A percentile compares a stretch with the other conserved stretches of the same genome.
Conservation (phyloP, 1,140 invertebrate species). For the Drosophila pseudoobscura region DNA sequence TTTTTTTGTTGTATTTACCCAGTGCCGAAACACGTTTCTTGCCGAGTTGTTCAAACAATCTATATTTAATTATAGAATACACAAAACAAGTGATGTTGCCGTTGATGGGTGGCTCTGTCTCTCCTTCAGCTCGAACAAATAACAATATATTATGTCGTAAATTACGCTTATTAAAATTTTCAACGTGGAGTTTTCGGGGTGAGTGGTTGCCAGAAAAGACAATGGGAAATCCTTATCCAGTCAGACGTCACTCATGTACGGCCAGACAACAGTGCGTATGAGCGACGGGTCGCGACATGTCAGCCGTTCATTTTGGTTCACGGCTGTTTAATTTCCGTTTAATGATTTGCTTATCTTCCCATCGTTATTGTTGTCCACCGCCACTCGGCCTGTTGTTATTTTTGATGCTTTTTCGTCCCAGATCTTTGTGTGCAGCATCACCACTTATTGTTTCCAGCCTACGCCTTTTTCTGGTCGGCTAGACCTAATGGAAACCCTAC, state of each 20-base stretch:
- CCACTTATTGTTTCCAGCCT: conserved; percentile 10
- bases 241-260: conserved; percentile 48
- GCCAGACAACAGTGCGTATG: too few species aligned
- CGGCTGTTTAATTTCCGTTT: conserved; percentile 75
- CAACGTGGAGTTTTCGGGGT: too few species aligned
- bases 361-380: conserved; percentile 26
- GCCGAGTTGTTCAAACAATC: too few species aligned
- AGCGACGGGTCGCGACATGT: conserved; percentile 60
- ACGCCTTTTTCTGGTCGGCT: conserved; percentile 16
- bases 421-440: conserved; percentile 5
- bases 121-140: too few species aligned
- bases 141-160: too few species aligned
- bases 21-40: too few species aligned
- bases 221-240: conserved; percentile 13
- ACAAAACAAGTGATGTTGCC: too few species aligned
- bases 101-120: too few species aligned
- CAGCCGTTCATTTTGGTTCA: conserved; percentile 52
- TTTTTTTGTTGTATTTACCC: too few species aligned
- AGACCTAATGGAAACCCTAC: conserved; percentile 29
- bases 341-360: conserved; percentile 76
- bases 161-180: too few species aligned
- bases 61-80: too few species aligned
- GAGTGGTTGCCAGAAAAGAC: conserved; percentile 6
- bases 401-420: conserved; percentile 54
- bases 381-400: conserved; percentile 46